Conservation (phyloP, 2,888 invertebrate species). For the Blera fallax region DNA sequence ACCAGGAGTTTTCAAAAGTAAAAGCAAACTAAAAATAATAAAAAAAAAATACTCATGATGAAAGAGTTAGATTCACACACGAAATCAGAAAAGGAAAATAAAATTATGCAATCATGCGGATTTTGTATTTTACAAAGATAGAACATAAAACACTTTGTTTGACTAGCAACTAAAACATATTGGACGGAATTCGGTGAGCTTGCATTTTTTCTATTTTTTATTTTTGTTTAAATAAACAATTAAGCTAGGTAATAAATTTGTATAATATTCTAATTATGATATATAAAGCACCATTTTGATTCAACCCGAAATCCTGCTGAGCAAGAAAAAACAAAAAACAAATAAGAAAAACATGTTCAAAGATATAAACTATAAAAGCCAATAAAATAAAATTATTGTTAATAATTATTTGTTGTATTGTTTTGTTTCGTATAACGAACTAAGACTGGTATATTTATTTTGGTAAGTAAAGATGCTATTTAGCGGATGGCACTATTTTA, state of each 20-base stretch:
- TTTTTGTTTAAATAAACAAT: constrained; percentile 43
- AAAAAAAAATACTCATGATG: background rate
- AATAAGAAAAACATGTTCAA: constrained; percentile 29
- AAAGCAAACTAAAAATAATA: constrained; percentile 1
- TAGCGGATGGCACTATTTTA: constrained; percentile 65
- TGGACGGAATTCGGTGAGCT: constrained; percentile 75
- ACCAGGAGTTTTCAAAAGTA: constrained; percentile 50
- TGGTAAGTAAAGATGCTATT: constrained; percentile 66
- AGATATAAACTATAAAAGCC: constrained; percentile 34
- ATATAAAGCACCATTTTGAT: constrained; percentile 72
- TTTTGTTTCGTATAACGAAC: constrained; percentile 22
- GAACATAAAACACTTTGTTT: constrained; percentile 41
- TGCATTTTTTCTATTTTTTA: constrained; percentile 37
- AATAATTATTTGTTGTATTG: constrained; percentile 8
- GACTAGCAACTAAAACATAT: constrained; percentile 72
- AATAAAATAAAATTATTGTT: constrained; percentile 26
- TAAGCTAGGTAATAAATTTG: constrained; percentile 47
- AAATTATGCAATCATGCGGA: constrained; percentile 21
- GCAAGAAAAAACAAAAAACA: constrained; percentile 66
- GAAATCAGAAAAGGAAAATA: constrained; percentile 12
- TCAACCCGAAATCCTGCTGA: constrained; percentile 72
- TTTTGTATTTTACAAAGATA: constrained; percentile 26
- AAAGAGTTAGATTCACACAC: constrained; percentile 26
- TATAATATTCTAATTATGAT: constrained; percentile 60
- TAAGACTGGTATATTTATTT: constrained; percentile 69